These are phyloP conservation scores for Lordiphosa andalusiaca DNA, from an alignment of 2,888 invertebrate genomes.

Conservation along the genomic window DNA sequence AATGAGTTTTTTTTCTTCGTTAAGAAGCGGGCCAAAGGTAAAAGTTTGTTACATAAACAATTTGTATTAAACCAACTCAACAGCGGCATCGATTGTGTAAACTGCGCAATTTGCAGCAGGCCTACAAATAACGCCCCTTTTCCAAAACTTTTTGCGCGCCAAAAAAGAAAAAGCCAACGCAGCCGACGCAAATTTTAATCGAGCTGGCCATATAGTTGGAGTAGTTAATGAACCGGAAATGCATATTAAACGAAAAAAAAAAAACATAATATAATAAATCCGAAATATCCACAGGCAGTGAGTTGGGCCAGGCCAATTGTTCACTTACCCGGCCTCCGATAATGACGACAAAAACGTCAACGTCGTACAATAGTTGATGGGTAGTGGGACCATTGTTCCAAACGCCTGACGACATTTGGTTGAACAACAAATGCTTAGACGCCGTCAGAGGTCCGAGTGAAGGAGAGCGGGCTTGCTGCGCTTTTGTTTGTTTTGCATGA, in stretches of 20 bases:
- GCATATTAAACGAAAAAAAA: constrained; percentile 54
- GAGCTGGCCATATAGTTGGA: constrained; percentile 15
- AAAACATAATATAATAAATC: constrained; percentile 3
- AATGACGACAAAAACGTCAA: constrained; percentile 14
- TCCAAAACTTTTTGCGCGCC: constrained; percentile 45
- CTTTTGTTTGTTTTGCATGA: constrained; percentile 60
- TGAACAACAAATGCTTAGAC: constrained; percentile 24
- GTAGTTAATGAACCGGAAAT: constrained; percentile 63
- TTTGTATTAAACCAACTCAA: constrained; percentile 24
- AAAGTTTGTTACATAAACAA: constrained; percentile 30
- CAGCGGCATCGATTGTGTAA: background rate
- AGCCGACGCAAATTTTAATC: constrained; percentile 28
- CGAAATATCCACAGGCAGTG: constrained; percentile 25
- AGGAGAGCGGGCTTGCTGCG: constrained; percentile 51
- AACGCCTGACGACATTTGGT: constrained; percentile 21
- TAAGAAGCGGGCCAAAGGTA: constrained; percentile 34
- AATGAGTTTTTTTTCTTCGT: constrained; percentile 58
- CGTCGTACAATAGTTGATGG: constrained; percentile 9
- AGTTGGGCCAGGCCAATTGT: constrained; percentile 53
- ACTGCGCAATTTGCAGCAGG: constrained; percentile 39
- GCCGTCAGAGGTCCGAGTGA: background rate
- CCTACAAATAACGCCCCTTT: constrained; percentile 38
- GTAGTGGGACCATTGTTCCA: constrained; percentile 28
- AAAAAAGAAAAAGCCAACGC: constrained; percentile 33
- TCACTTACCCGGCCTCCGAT: constrained; percentile 52